phyloP scores from a whole-genome alignment of 2,113 vertebrate species.

The Picathartes gymnocephalus region DNA sequence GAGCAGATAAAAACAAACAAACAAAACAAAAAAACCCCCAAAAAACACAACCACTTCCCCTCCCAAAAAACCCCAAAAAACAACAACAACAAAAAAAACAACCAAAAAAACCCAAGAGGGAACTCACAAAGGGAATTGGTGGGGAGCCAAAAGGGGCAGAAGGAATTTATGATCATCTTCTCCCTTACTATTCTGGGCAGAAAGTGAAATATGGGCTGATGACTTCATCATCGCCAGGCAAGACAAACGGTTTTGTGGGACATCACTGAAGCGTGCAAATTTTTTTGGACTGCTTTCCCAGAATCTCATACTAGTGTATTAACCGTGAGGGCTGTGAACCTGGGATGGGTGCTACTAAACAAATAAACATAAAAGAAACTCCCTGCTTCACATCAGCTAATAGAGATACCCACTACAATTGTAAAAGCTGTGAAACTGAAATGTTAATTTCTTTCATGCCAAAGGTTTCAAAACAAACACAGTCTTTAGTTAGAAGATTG shows the following conservation, averaged over 20 bases:
- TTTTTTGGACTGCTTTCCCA: background rate
- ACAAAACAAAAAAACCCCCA: too few relatives aligned
- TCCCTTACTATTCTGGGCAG: background rate
- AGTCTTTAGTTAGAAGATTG: background rate
- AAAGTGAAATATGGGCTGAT: background rate
- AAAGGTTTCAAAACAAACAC: slow-evolving; percentile 17
- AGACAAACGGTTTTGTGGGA: background rate
- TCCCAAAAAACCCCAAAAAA: too few relatives aligned
- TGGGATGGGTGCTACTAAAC: background rate
- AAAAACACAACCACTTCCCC: too few relatives aligned
- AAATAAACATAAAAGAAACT: background rate
- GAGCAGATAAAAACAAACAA: background rate
- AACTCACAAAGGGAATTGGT: background rate
- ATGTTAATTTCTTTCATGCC: slow-evolving; percentile 4
- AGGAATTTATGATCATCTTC: background rate
- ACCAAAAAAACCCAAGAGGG: background rate
- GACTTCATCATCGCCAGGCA: background rate
- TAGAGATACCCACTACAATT: background rate
- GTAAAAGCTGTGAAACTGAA: background rate
- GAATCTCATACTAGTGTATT: background rate
- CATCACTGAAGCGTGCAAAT: background rate
- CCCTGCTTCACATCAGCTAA: background rate
- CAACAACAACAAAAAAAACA: too few relatives aligned
- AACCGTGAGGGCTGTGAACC: background rate
- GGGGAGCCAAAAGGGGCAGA: background rate